Conservation (phyloP, 1,140 invertebrate species). For the Drosophila carrolli region DNA sequence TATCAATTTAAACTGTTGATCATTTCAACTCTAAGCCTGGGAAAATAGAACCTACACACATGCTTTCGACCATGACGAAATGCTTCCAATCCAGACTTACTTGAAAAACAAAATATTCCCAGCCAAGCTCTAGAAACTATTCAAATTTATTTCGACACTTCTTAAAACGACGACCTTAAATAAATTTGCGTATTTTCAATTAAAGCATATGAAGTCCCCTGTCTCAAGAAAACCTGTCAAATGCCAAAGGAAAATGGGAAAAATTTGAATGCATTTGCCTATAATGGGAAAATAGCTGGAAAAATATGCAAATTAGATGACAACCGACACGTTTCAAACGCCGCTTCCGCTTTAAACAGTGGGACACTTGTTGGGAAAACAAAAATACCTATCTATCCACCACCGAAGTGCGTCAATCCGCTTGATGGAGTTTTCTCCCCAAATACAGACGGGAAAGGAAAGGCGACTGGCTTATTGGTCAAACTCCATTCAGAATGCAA, state of each 20-base stretch:
- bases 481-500: conserved; percentile 61
- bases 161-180: conserved; percentile 6
- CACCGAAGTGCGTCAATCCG: conserved; percentile 25
- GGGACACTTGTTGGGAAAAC: conserved; percentile 71
- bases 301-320: conserved; percentile 74
- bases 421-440: conserved; percentile 53
- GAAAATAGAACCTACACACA: conserved; percentile 21
- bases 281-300: conserved; percentile 49
- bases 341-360: conserved; percentile 61
- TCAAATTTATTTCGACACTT: conserved; percentile 49
- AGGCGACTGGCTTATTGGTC: conserved; percentile 38
- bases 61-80: conserved; percentile 34
- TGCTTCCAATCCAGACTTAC: conserved; percentile 10
- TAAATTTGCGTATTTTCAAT: conserved; percentile 68
- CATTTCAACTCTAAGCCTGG: conserved; percentile 11
- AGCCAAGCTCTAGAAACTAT: conserved; percentile 19
- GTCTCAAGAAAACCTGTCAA: conserved; percentile 57
- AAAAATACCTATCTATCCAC: conserved; percentile 44
- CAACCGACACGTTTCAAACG: conserved; percentile 69
- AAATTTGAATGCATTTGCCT: conserved; percentile 48
- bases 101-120: conserved; percentile 24
- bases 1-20: conserved; percentile 31
- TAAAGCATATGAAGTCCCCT: conserved; percentile 57
- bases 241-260: conserved; percentile 35
- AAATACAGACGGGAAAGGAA: conserved; percentile 59